phyloP scores from a whole-genome alignment of 2,888 invertebrate species.

The Peribatodes rhomboidaria region DNA sequence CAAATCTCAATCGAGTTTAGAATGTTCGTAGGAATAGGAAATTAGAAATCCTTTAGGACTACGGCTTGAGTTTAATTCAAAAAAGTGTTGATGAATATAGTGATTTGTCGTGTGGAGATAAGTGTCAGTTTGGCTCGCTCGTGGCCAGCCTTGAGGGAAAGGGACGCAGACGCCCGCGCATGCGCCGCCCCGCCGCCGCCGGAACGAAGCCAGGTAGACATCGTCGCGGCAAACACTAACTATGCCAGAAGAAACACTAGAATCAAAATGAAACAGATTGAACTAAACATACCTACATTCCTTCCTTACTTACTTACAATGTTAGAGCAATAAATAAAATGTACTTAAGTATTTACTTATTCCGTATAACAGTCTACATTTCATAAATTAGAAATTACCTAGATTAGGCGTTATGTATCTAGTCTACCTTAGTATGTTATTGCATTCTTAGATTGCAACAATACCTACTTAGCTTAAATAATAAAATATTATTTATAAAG shows the following conservation, averaged over 20 bases:
- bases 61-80: conserved; percentile 3
- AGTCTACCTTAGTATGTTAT: no score
- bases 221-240: conserved; percentile 62
- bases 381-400: no score
- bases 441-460: no score
- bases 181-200: conserved; percentile 62
- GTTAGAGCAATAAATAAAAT: no score
- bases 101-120: not conserved
- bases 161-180: conserved; percentile 68
- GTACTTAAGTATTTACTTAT: no score
- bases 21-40: conserved; percentile 14
- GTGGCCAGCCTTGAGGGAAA: conserved; percentile 77
- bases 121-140: conserved; percentile 57
- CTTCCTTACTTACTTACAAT: not conserved
- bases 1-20: conserved; percentile 23
- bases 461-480: no score
- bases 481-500: no score
- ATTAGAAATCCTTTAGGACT: not conserved
- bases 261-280: not conserved
- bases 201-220: conserved; percentile 74
- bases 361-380: no score
- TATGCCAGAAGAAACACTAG: not conserved
- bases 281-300: not conserved
- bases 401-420: no score
- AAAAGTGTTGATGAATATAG: conserved; percentile 33